Evolutionary conservation across 1,140 invertebrate species (phyloP).

Genomic region (Steinernema khuongi): DNA sequence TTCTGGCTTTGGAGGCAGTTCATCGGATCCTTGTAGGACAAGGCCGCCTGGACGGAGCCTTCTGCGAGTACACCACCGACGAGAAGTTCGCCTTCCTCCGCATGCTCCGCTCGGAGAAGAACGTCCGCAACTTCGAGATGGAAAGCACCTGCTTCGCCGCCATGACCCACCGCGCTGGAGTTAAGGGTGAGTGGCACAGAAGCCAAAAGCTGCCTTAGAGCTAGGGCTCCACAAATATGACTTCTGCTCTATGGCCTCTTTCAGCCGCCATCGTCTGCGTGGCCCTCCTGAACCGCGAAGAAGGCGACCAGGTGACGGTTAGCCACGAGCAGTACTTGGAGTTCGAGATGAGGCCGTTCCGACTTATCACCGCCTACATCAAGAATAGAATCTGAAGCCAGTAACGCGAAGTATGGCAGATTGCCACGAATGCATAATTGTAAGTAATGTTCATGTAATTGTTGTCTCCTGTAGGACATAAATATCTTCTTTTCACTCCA

Average conservation of each 20-base stretch:
- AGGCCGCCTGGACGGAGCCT: conserved; percentile 87
- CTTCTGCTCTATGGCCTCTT: conserved; percentile 18
- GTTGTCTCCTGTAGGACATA: no score
- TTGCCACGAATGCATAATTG: no score
- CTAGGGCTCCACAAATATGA: neutral
- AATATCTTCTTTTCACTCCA: no score
- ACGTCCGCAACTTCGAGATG: conserved; percentile 96
- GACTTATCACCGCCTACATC: conserved; percentile 79
- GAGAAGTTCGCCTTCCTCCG: conserved; percentile 84
- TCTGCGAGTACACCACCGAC: conserved; percentile 81
- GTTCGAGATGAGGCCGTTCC: conserved; percentile 85
- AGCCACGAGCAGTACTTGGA: conserved; percentile 81
- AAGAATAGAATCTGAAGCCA: no score
- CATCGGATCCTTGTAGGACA: conserved; percentile 63
- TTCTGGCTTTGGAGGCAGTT: neutral
- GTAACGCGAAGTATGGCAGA: no score
- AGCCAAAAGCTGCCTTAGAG: neutral
- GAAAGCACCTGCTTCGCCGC: conserved; percentile 86
- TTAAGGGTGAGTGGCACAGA: conserved; percentile 65
- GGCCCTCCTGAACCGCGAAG: conserved; percentile 81
- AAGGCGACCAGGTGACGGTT: conserved; percentile 78
- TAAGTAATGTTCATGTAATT: no score
- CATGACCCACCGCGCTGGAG: conserved; percentile 84
- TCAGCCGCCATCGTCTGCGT: conserved; percentile 83
- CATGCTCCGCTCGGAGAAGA: conserved; percentile 68